Conservation (phyloP, 2,888 invertebrate species). For the Dolichopus griseipennis region DNA sequence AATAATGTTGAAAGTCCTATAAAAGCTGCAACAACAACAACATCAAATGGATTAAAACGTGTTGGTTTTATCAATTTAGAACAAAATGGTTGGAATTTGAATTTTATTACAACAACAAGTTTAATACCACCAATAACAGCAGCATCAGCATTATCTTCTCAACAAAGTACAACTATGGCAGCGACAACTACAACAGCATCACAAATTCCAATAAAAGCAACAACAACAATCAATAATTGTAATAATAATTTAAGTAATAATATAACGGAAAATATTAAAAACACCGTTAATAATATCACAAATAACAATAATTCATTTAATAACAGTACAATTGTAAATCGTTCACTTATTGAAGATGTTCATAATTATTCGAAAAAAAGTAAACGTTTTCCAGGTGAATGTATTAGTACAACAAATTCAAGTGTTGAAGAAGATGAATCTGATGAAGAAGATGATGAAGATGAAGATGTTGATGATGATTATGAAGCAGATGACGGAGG, state of each 20-base stretch:
- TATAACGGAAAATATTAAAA: neutral
- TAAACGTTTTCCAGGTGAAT: slow-evolving; percentile 25
- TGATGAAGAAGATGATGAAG: slow-evolving; percentile 25
- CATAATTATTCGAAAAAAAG: slow-evolving; percentile 43
- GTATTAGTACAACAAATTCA: slow-evolving; percentile 11
- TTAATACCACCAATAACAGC: neutral
- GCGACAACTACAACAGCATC: neutral
- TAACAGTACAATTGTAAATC: neutral
- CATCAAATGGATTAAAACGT: too few species aligned
- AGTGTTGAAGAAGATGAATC: slow-evolving; percentile 27
- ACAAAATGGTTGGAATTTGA: slow-evolving; percentile 4
- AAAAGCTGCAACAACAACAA: too few species aligned
- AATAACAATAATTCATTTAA: neutral
- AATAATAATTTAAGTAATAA: neutral
- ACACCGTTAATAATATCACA: neutral
- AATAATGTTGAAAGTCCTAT: too few species aligned
- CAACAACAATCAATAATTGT: neutral
- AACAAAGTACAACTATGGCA: neutral
- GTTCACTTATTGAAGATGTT: slow-evolving; percentile 36
- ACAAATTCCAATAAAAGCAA: neutral
- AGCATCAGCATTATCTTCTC: too few species aligned
- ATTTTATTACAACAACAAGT: neutral
- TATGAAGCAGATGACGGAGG: slow-evolving; percentile 22
- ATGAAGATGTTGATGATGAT: slow-evolving; percentile 26
- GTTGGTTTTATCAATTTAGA: neutral